These are phyloP conservation scores for Archips crataeganus DNA, from an alignment of 2,888 invertebrate genomes.

Conservation along the genomic window DNA sequence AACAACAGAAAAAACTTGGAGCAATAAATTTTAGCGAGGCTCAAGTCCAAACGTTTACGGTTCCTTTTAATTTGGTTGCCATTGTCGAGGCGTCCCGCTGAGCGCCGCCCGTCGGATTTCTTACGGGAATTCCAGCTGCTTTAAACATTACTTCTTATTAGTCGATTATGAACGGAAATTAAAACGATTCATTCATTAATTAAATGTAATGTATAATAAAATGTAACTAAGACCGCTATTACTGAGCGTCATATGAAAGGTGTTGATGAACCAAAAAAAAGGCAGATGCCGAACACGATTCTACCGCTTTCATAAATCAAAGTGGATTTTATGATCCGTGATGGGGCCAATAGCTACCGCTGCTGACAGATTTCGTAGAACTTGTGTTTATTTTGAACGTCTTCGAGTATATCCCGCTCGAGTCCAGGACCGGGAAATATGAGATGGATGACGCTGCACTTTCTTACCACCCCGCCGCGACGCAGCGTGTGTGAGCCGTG, in stretches of 20 bases:
- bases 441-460: slow-evolving; percentile 77
- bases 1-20: slow-evolving; percentile 78
- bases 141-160: slow-evolving; percentile 81
- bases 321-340: slow-evolving; percentile 62
- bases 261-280: slow-evolving; percentile 44
- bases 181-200: slow-evolving; percentile 60
- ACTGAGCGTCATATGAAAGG: slow-evolving; percentile 31
- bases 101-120: slow-evolving; percentile 76
- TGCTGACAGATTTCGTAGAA: slow-evolving; percentile 66
- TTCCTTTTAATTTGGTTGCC: slow-evolving; percentile 85
- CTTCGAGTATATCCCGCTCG: slow-evolving; percentile 71
- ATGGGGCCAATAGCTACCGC: slow-evolving; percentile 66
- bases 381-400: slow-evolving; percentile 78
- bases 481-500: slow-evolving; percentile 59
- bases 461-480: slow-evolving; percentile 54
- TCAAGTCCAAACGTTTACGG: slow-evolving; percentile 84
- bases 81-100: slow-evolving; percentile 83
- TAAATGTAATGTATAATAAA: slow-evolving; percentile 44
- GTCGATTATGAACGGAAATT: slow-evolving; percentile 76
- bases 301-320: slow-evolving; percentile 71
- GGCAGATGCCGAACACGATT: slow-evolving; percentile 63
- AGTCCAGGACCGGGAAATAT: slow-evolving; percentile 62
- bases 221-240: slow-evolving; percentile 29
- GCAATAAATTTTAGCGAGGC: slow-evolving; percentile 84
- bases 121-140: slow-evolving; percentile 82